Percentiles rank a stretch among this genome's conserved stretches.
Conservation (phyloP, 92 coral and sea anemone genomes). For the Phenganax marumi region DNA sequence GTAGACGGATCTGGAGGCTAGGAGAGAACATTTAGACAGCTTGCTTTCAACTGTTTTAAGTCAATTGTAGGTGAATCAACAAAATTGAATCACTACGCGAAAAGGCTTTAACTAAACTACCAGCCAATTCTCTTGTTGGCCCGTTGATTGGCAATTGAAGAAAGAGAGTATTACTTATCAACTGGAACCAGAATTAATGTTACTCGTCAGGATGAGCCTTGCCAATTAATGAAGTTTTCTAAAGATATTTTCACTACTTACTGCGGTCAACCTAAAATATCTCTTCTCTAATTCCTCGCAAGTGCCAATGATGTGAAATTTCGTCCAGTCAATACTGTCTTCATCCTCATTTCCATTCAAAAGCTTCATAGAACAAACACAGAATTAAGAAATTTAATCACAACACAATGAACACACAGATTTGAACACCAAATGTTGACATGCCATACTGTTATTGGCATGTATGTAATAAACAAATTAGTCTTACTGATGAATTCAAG, state of each 20-base stretch:
- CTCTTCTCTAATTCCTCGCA: conserved; percentile 84
- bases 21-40: background rate
- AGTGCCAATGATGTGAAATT: conserved; percentile 91
- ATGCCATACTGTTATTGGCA: conserved; percentile 9
- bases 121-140: no score
- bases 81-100: no score
- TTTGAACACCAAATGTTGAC: background rate
- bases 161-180: no score
- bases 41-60: background rate
- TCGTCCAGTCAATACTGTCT: conserved; percentile 96
- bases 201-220: background rate
- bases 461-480: background rate
- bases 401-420: background rate
- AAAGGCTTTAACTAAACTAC: no score
- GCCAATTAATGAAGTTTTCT: background rate
- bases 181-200: background rate
- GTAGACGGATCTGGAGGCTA: conserved; percentile 98
- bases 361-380: conserved; percentile 39
- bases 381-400: no score
- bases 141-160: no score
- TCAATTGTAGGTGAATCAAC: no score
- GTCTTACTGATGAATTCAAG: conserved; percentile 77
- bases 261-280: conserved; percentile 81
- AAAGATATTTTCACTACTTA: conserved; percentile 45
- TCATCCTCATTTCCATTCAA: conserved; percentile 70